A percentile compares a stretch with the other conserved stretches of the same genome.
Conservation (phyloP, 2,888 invertebrate species). For the Sericinus montela region DNA sequence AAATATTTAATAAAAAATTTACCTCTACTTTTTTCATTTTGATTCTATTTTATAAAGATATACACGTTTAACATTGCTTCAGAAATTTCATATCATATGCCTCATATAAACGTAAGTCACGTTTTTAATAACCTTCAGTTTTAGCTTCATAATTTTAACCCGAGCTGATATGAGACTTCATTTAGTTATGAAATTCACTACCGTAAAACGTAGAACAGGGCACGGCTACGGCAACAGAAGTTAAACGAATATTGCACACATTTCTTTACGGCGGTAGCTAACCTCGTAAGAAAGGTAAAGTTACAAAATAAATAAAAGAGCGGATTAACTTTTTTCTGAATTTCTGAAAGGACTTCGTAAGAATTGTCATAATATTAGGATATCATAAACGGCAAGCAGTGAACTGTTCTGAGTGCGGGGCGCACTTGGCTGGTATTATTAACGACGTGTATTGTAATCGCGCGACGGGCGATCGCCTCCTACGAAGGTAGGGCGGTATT, state of each 20-base stretch:
- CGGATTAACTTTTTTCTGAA: constrained; percentile 6
- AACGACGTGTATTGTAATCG: constrained; percentile 79
- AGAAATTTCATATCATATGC: constrained; percentile 58
- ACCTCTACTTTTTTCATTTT: constrained; percentile 13
- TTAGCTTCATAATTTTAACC: constrained; percentile 78
- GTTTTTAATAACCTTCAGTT: constrained; percentile 79
- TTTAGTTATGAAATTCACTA: constrained; percentile 69
- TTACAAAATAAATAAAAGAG: constrained; percentile 1
- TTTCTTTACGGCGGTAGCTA: constrained; percentile 15
- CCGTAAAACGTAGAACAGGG: constrained; percentile 36
- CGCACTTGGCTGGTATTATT: constrained; percentile 69
- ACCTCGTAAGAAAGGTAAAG: constrained; percentile 16
- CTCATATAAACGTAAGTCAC: constrained; percentile 77
- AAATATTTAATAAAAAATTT: background rate
- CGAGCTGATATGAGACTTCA: constrained; percentile 72
- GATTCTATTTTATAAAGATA: constrained; percentile 20
- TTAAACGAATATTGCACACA: constrained; percentile 21
- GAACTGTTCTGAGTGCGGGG: constrained; percentile 36
- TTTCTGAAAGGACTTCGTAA: background rate
- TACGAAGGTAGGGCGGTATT: constrained; percentile 79
- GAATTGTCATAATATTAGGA: constrained; percentile 20
- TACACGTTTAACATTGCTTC: constrained; percentile 38
- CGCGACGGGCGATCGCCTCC: constrained; percentile 78
- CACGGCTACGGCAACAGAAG: constrained; percentile 27
- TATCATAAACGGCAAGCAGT: constrained; percentile 44